Evolutionary conservation across 2,888 invertebrate species (phyloP), one percentile per base, ranked within the genome.

Genomic region (Dichetophora obliterata): DNA sequence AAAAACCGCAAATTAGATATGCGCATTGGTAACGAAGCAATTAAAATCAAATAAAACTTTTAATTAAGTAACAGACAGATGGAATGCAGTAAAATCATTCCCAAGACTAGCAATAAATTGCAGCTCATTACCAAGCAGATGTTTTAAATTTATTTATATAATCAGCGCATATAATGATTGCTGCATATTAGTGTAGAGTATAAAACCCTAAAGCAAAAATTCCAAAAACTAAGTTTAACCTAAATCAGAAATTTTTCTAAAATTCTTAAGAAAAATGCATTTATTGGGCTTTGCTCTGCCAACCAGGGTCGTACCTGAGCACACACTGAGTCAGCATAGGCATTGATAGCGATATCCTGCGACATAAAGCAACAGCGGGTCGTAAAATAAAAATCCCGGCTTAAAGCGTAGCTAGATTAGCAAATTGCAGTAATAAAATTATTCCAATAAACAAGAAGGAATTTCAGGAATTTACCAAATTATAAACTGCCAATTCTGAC

Each of bases 361-460:
- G 63, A 63, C 61, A 66, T 37, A 66, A 66, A 37, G 66, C 22
- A 34, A n/a, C 77, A 74, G 75, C 76, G 75, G 73, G 70, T 54
- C 52, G 65, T 6, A 27, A 57, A 22, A 43, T 0, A 27, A 43
- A 66, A 75, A 77, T 77, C 73, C 76, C 69, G 50, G 37, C 37
- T 65, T 73, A 59, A 79, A 75, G 50, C 72, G 50, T 24, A 78
- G 48, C 31, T 57, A 59, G 68, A 77, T 78, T 80, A 78, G 76
- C 77, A 77, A 80, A 80, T 78, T 76, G 74, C 68, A 71, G 73
- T 37, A 54, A 79, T 81, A 81, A 82, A 81, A 63, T 37, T 77
- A 74, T 8, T 31, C 52, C 48, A 16, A 34, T 50, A 65, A 43
- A n/a, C 31, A 75, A 37, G 52, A 27, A 61, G 27, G 75, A 65